phyloP scores from a whole-genome alignment of 1,140 invertebrate genomes.

The Copidosoma floridanum region DNA sequence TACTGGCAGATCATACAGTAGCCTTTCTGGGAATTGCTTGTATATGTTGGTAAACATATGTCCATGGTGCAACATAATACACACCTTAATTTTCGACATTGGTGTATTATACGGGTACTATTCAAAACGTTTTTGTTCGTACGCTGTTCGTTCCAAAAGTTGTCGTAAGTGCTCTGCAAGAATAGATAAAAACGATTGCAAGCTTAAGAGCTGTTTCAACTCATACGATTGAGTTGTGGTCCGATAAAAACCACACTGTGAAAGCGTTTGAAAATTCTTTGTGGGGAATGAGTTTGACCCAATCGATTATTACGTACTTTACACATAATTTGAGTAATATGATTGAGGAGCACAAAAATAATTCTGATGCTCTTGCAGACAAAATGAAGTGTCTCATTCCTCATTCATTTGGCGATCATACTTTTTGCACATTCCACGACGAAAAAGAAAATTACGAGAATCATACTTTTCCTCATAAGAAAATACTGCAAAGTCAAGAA shows the following conservation, averaged over 20 bases:
- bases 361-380: slow-evolving; percentile 13
- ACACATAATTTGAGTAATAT: slow-evolving; percentile 19
- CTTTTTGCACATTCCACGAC: slow-evolving; percentile 23
- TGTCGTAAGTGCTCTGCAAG: slow-evolving; percentile 5
- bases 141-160: slow-evolving; percentile 6
- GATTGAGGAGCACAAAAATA: slow-evolving; percentile 15
- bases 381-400: slow-evolving; percentile 28
- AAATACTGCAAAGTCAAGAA: slow-evolving; percentile 1
- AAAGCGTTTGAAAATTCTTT: slow-evolving; percentile 5
- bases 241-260: slow-evolving; percentile 26
- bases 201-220: neutral
- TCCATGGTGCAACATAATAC: no score
- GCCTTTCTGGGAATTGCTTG: no score
- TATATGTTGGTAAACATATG: no score
- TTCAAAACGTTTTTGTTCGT: slow-evolving; percentile 6
- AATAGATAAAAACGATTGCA: slow-evolving; percentile 6
- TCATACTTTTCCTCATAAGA: slow-evolving; percentile 20
- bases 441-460: slow-evolving; percentile 21
- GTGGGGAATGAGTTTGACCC: neutral
- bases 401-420: slow-evolving; percentile 31
- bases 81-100: no score
- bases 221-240: slow-evolving; percentile 2
- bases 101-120: no score
- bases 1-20: no score
- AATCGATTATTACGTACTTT: slow-evolving; percentile 21